Base-by-base conservation (phyloP, 2,797 vertebrate species). In the Coendou prehensilis region DNA sequence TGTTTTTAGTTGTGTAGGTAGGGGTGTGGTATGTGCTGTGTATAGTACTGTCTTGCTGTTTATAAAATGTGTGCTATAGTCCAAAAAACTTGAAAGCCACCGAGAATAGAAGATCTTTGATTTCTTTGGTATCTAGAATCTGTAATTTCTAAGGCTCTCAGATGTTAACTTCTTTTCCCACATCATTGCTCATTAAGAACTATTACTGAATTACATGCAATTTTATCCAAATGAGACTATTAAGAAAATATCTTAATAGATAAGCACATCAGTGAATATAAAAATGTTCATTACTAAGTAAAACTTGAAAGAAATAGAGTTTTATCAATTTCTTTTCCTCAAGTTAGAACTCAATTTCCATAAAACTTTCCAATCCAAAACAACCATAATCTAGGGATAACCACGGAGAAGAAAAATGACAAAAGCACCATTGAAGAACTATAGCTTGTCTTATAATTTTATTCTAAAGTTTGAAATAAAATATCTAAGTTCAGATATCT, bases 341-440 rank as follows among this genome's bases (percentile, higher is more conserved):
- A 95, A 89, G 41, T 13, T 86, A 95, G 78, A 95, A 96, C 13
- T 93, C 67, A 87, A 92, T 88, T 94, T 88, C 75, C 63, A 91
- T 80, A 94, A 95, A 89, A 88, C 52, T 52, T 85, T 81, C 87
- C n/a, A 33, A 90, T 52, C 79, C 69, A 75, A 89, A 97, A 94
- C 28, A 63, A 4, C 8, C 79, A 73, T 56, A 95, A 84, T 67
- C 23, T 86, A 90, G 93, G 67, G 37, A 63, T 41, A 95, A 90
- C 54, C 71, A 92, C 54, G 61, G 37, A 73, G 47, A 90, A 92
- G 47, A 76, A 87, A 86, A 80, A 76, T 76, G 84, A 92, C 11
- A 73, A 88, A 91, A 83, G 6, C 88, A 18, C 30, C 87, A 14
- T 47, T 94, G 28, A 63, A 69, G 95, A 94, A 76, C 7, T 81